phyloP scores from a whole-genome alignment of 2,888 invertebrate species.

The Bruchidius siliquastri region DNA sequence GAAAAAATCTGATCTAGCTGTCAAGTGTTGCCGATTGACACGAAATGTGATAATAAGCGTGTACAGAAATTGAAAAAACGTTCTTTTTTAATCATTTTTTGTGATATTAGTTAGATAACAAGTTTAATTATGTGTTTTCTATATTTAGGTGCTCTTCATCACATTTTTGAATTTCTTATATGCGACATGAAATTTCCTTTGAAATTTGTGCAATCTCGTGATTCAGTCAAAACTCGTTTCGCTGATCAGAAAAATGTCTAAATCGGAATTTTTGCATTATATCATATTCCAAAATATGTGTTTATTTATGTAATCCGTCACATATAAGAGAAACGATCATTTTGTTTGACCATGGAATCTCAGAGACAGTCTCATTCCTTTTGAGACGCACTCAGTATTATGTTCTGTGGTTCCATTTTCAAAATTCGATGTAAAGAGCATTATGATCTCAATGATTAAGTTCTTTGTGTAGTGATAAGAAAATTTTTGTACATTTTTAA shows the following conservation, averaged over 20 bases:
- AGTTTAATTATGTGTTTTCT: constrained; percentile 14
- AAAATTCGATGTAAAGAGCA: constrained; percentile 14
- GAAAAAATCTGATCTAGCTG: constrained; percentile 19
- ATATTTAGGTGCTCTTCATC: neutral
- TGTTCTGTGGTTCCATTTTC: constrained; percentile 9
- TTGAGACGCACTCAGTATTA: constrained; percentile 14
- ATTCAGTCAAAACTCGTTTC: neutral
- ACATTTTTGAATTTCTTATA: neutral
- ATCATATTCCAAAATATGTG: neutral
- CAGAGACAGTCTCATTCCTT: neutral
- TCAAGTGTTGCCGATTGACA: constrained; percentile 14
- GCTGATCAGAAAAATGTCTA: too few species aligned
- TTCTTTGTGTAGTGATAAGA: constrained; percentile 15
- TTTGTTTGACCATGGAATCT: neutral
- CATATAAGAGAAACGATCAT: neutral
- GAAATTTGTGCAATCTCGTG: neutral
- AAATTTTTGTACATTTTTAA: constrained; percentile 19
- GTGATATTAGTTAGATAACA: constrained; percentile 31
- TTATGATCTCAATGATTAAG: constrained; percentile 17
- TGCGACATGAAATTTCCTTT: neutral
- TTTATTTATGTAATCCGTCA: neutral
- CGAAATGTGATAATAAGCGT: constrained; percentile 10
- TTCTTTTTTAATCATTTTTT: constrained; percentile 22
- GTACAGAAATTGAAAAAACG: constrained; percentile 18
- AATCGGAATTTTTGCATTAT: neutral